phyloP scores from a whole-genome alignment of 64 coral and sea anemone species.

The Montipora sp. region DNA sequence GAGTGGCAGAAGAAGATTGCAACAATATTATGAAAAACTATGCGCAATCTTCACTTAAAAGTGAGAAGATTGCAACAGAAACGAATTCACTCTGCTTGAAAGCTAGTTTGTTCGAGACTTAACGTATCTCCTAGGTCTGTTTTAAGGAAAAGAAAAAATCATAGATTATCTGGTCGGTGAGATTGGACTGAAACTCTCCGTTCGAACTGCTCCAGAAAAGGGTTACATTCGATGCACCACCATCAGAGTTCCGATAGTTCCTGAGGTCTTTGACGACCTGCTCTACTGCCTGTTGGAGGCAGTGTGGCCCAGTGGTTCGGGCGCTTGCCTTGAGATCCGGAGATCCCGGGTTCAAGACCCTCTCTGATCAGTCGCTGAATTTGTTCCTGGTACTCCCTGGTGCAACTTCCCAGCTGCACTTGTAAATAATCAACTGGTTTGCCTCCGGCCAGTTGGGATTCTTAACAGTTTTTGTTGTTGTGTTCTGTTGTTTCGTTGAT shows the following conservation, averaged over 20 bases:
- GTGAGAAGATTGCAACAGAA: background rate
- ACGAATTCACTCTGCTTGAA: conserved; percentile 4
- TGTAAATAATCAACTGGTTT: no score
- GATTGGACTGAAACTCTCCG: conserved; percentile 29
- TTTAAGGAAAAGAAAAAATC: conserved; percentile 27
- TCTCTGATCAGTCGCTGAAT: no score
- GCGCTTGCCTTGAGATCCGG: no score
- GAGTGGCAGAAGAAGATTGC: conserved; percentile 33
- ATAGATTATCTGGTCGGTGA: conserved; percentile 29
- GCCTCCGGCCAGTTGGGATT: no score
- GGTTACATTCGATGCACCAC: conserved; percentile 18
- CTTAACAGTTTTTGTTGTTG: no score
- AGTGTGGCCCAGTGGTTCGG: no score
- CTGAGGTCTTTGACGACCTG: conserved; percentile 19
- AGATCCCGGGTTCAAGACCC: no score
- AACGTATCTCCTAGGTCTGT: background rate
- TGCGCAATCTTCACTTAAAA: conserved; percentile 24
- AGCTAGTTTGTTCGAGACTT: background rate
- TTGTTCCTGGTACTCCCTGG: no score
- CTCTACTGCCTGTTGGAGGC: no score
- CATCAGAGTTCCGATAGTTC: conserved; percentile 33
- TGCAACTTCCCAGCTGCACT: no score
- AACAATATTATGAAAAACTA: conserved; percentile 33
- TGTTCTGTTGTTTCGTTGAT: no score
- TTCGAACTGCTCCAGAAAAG: conserved; percentile 20